Base-by-base conservation (phyloP, 2,113 vertebrate species). In the Podarcis muralis region DNA sequence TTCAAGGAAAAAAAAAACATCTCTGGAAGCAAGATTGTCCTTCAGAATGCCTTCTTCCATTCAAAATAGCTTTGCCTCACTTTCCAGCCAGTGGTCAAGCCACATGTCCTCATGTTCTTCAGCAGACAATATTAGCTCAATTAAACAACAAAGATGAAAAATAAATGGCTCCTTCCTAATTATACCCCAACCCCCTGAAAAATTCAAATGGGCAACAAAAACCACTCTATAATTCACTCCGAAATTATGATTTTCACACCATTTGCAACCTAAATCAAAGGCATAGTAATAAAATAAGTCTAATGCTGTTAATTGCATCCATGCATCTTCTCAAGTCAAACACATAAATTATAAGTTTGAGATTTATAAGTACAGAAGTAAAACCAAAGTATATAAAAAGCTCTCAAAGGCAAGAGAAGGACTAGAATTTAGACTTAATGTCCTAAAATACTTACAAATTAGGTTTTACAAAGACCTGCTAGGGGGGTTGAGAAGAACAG, bases 101-200 rank as follows among this genome's bases (percentile, higher is more conserved):
- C 87, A 11, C 48, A 69, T 88, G 78, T 53, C 90, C 93, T 93
- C 88, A 23, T 90, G 87, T 81, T 93, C 95, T 92, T 92, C 74
- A 88, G 85, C 32, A 92, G 87, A 95, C 91, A 89, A 91, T 91
- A 87, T 95, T 96, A 96, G 96, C 83, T 93, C 92, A 94, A 94
- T 96, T 96, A 94, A 94, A 93, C 79, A 92, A 35, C 93, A 94
- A 93, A 91, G 82, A 96, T 90, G 92, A 48, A 95, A 96, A 94
- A 88, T 95, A 95, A 96, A 96, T 95, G 95, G 92, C 84, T 93
- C 88, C 57, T 89, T 92, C 32, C 71, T 95, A 96, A 96, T 95
- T 95, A 94, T 90, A 93, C 72, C 75, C 65, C 32, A 48, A 62
- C 15, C n/a, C 32, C 32, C 75, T 20, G 85, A 94, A 94, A 95